These are phyloP conservation scores for Oreochromis tanganicae DNA, from an alignment of 2,113 vertebrate species.

Conservation along the genomic window DNA sequence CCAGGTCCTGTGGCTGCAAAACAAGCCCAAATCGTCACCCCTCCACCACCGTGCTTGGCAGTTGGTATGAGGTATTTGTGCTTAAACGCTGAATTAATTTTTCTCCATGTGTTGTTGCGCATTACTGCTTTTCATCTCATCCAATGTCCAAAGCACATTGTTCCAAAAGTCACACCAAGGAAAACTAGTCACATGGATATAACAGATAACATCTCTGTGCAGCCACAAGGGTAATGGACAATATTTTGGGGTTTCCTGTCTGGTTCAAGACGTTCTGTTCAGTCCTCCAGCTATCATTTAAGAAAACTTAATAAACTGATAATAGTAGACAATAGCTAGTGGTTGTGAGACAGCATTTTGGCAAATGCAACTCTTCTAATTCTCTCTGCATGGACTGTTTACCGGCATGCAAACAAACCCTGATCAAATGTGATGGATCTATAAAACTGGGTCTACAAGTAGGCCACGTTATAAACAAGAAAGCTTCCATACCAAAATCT, in stretches of 20 bases:
- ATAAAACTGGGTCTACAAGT: background rate
- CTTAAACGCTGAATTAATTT: background rate
- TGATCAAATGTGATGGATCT: background rate
- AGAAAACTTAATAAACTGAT: background rate
- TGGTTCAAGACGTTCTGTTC: background rate
- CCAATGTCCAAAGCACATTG: background rate
- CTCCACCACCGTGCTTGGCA: fast-evolving
- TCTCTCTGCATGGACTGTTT: background rate
- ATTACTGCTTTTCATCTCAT: fast-evolving
- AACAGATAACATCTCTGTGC: background rate
- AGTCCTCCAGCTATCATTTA: background rate
- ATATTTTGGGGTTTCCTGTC: background rate
- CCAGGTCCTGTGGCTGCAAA: background rate
- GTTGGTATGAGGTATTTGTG: background rate
- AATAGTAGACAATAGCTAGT: background rate
- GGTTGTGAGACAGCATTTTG: background rate
- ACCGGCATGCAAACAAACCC: background rate
- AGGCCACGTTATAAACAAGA: background rate
- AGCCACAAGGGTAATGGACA: background rate
- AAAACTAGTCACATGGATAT: background rate
- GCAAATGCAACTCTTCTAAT: background rate
- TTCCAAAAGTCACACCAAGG: background rate
- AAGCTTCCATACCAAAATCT: background rate
- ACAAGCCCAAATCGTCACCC: background rate
- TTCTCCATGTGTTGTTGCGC: background rate